Base-by-base conservation (phyloP, 2,113 vertebrate species). In the Lasiurus cinereus region DNA sequence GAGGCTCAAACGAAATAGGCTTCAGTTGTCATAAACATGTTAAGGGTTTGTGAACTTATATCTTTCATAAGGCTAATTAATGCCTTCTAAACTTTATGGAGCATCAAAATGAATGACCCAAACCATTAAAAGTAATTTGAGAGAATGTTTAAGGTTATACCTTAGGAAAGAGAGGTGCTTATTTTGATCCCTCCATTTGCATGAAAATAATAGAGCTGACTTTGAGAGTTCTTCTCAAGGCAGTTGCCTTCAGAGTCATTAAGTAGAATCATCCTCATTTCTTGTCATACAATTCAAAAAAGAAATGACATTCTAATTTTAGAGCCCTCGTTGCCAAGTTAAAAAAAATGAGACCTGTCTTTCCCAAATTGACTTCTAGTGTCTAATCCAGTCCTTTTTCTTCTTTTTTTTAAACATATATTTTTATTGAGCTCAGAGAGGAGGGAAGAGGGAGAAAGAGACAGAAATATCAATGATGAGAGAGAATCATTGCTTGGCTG, bases 271-370 rank as follows among this genome's bases (percentile, higher is more conserved):
- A 8, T 74, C 52, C 33, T 19, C 2, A 5, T 39, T 93, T 94
- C 80, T 92, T 96, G 62, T 66, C n/a, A 33, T 33, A 67, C 10
- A 85, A 19, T 90, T 89, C 54, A 9, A 16, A 46, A 74, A 64
- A 52, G 24, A 72, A 87, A 48, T 43, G 22, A 18, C 39, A 48
- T 91, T 73, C 31, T 88, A 87, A 64, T 91, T 80, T 94, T 87
- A 93, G 48, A 86, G 21, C 6, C 70, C 66, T 67, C 46, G 16
- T 62, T 64, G 54, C 82, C 78, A 80, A 59, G 31, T 70, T 48
- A 84, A 79, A 78, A 91, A 88, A 83, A 78, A 80, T 67, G 66
- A 94, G 90, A 73, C 27, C 19, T 88, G 16, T 78, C 14, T 89
- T 95, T 79, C 22, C 46, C 7, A 6, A 4, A 59, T 19, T 79